Conservation (phyloP, 2,797 vertebrate genomes). For the Sebastes nivosus region DNA sequence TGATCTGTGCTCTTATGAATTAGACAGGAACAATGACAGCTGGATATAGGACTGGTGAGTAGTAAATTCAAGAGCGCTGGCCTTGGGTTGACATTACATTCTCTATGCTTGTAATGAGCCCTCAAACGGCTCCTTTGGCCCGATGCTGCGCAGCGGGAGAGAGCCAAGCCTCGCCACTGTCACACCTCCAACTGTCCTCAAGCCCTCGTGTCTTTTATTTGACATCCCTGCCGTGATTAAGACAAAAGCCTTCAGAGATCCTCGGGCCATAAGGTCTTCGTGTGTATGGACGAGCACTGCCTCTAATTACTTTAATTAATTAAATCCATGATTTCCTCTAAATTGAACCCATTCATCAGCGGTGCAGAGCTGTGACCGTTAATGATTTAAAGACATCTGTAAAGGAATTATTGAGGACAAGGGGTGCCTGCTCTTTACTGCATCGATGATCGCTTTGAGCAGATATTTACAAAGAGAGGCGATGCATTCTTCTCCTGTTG, state of each 20-base stretch:
- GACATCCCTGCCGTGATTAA: conserved; percentile 76
- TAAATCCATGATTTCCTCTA: conserved; percentile 82
- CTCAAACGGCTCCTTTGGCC: conserved; percentile 64
- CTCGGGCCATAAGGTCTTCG: conserved; percentile 64
- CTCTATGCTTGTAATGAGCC: conserved; percentile 74
- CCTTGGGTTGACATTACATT: conserved; percentile 80
- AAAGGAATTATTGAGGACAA: conserved; percentile 79
- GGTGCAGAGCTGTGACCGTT: conserved; percentile 66
- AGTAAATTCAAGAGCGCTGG: conserved; percentile 71
- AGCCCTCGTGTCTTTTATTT: conserved; percentile 70
- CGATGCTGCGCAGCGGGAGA: conserved; percentile 26
- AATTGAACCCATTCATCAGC: conserved; percentile 84
- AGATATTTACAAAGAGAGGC: conserved; percentile 70
- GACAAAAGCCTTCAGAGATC: conserved; percentile 76
- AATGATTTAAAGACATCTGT: conserved; percentile 84
- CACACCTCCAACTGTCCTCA: conserved; percentile 72
- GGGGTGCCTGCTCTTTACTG: conserved; percentile 67
- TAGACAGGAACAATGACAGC: conserved; percentile 72
- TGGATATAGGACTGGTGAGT: conserved; percentile 58
- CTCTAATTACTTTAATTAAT: conserved; percentile 85
- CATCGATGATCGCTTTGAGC: conserved; percentile 70
- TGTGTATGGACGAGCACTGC: conserved; percentile 61
- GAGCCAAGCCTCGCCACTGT: conserved; percentile 48
- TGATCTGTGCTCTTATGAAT: conserved; percentile 60
- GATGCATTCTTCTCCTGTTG: conserved; percentile 48